These are phyloP conservation scores for Leucopternis melanops DNA, from an alignment of 2,113 vertebrate species.

Conservation along the genomic window DNA sequence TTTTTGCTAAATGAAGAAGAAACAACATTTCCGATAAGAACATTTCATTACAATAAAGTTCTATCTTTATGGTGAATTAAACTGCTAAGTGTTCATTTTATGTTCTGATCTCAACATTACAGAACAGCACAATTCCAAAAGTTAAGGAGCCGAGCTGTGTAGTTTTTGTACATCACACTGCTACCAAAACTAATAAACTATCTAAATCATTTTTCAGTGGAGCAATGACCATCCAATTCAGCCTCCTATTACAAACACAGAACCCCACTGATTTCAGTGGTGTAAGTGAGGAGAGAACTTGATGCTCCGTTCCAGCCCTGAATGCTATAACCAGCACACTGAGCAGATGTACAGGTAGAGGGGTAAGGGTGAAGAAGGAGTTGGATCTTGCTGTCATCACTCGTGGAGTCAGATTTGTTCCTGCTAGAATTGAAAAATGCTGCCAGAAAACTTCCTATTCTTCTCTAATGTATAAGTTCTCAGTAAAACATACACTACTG, in stretches of 20 bases:
- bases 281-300: background rate
- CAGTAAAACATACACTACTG: background rate
- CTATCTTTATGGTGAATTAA: constrained; percentile 64
- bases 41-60: constrained; percentile 48
- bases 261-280: background rate
- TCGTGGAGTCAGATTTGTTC: background rate
- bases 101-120: constrained; percentile 16
- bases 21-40: constrained; percentile 49
- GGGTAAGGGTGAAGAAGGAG: background rate
- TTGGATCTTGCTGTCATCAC: background rate
- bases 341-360: background rate
- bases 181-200: background rate
- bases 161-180: background rate
- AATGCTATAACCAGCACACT: background rate
- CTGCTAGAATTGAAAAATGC: background rate
- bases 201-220: background rate
- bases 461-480: background rate
- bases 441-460: background rate
- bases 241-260: background rate
- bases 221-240: background rate
- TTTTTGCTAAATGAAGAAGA: constrained; percentile 65
- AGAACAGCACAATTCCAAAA: constrained; percentile 29
- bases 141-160: background rate
- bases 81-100: constrained; percentile 55
- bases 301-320: background rate